Conservation (phyloP, 1,140 invertebrate species). For the Drosophila simulans region DNA sequence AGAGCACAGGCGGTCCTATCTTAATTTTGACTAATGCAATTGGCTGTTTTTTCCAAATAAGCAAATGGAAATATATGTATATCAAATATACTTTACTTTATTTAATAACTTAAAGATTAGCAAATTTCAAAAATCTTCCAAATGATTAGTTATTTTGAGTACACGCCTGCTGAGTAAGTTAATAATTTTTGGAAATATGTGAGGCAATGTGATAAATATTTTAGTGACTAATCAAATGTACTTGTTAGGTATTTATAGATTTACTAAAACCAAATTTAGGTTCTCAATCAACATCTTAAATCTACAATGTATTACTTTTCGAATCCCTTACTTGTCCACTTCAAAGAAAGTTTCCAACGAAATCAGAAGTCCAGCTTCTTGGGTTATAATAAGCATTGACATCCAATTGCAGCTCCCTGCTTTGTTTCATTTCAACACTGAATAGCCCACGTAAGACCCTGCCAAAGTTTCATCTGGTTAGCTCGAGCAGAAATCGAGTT, state of each 20-base stretch:
- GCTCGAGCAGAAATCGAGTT: slow-evolving; percentile 30
- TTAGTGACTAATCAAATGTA: too few species aligned
- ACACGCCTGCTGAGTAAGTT: not conserved
- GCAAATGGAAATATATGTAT: not conserved
- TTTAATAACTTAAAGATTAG: not conserved
- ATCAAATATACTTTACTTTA: too few species aligned
- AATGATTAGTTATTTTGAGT: too few species aligned
- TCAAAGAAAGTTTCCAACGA: not conserved
- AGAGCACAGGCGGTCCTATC: not conserved
- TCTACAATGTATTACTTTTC: not conserved
- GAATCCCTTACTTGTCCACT: not conserved
- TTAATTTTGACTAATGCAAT: not conserved
- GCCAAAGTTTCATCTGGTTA: slow-evolving; percentile 6
- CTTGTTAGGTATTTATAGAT: too few species aligned
- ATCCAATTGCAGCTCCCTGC: not conserved
- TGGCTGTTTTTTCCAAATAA: not conserved
- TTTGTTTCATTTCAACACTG: slow-evolving; percentile 4
- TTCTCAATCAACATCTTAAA: too few species aligned
- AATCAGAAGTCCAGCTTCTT: not conserved
- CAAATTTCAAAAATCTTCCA: too few species aligned
- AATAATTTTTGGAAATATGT: not conserved
- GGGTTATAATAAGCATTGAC: not conserved
- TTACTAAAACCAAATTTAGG: too few species aligned
- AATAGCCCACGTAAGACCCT: not conserved
- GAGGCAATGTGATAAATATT: too few species aligned